A percentile compares a stretch with the other conserved stretches of the same genome.
Conservation (phyloP, 2,888 invertebrate genomes). For the Drosophila merina region DNA sequence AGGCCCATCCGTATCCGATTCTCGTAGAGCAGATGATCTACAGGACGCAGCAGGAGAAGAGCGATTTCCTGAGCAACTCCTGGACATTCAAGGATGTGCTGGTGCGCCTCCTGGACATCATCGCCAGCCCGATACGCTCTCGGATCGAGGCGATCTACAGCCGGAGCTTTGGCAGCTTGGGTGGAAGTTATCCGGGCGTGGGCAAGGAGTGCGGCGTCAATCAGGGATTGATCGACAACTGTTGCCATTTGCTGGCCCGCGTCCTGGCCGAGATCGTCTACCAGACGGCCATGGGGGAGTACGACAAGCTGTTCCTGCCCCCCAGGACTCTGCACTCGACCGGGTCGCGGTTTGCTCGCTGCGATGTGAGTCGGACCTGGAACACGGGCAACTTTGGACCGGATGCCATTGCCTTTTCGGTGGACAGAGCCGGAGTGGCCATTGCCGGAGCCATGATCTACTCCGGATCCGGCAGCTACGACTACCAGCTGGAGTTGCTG, state of each 20-base stretch:
- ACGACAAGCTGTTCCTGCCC: slow-evolving; percentile 83
- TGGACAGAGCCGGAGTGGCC: slow-evolving; percentile 94
- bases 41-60: slow-evolving; percentile 85
- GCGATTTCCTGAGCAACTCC: slow-evolving; percentile 82
- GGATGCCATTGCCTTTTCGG: slow-evolving; percentile 97
- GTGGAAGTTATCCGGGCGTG: slow-evolving; percentile 82
- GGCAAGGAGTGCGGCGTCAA: slow-evolving; percentile 81
- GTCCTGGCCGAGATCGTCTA: slow-evolving; percentile 94
- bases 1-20: slow-evolving; percentile 90
- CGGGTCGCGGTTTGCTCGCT: slow-evolving; percentile 94
- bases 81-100: slow-evolving; percentile 90
- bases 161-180: slow-evolving; percentile 73
- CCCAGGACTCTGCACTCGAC: slow-evolving; percentile 93
- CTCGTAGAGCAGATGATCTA: slow-evolving; percentile 91
- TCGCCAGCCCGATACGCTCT: slow-evolving; percentile 90
- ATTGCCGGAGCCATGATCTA: slow-evolving; percentile 96
- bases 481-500: slow-evolving; percentile 95
- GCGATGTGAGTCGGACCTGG: slow-evolving; percentile 96
- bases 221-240: slow-evolving; percentile 87
- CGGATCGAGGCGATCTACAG: slow-evolving; percentile 83
- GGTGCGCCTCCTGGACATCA: slow-evolving; percentile 91
- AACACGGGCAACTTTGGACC: slow-evolving; percentile 98
- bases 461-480: slow-evolving; percentile 94
- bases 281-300: slow-evolving; percentile 89
- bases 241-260: slow-evolving; percentile 91